Evolutionary conservation across 2,797 vertebrate genomes (phyloP), one percentile per base, ranked within the genome.

Genomic region (Sibirionetta formosa): DNA sequence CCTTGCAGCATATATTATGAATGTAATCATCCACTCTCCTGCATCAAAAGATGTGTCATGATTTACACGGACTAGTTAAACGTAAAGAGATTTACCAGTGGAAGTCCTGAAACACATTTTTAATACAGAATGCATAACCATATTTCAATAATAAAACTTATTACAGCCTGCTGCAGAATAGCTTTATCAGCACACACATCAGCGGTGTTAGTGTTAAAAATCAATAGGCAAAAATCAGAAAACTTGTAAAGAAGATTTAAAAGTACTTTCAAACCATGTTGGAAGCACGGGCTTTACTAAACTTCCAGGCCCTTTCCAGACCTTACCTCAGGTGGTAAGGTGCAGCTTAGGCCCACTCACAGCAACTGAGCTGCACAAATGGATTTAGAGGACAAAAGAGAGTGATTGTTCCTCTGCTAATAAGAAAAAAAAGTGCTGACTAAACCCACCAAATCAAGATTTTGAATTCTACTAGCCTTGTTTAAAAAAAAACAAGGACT

Each of bases 401-500:
- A 61, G 8, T 9, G 33, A 57, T 50, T 88, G 65, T 69, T 88
- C 76, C 60, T 82, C n/a, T 19, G 19, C 15, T 69, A 57, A 69
- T 65, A 35, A 61, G 57, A 46, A 76, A 50, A 83, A 38, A 65
- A 38, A 50, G 48, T 24, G 48, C 79, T 53, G 31, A 71, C 57
- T 83, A 71, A 94, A 95, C 2, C 24, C 23, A 18, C 12, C 36
- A 83, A 33, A 15, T 87, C n/a, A 61, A n/a, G 27, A 35, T 68
- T 61, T 65, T 68, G 53, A 94, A 83, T 95, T 78, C 68, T 69
- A 20, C 13, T 23, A 4, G 13, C 24, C 11, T 61, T 86, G 82
- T 82, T 50, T 50, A 50, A 50, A 24, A 48, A 46, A 71, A 75
- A 40, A 14, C 53, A 78, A 83, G 33, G 50, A 10, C 20, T 1